Conservation (phyloP, 2,113 vertebrate genomes). For the Otus sunia region DNA sequence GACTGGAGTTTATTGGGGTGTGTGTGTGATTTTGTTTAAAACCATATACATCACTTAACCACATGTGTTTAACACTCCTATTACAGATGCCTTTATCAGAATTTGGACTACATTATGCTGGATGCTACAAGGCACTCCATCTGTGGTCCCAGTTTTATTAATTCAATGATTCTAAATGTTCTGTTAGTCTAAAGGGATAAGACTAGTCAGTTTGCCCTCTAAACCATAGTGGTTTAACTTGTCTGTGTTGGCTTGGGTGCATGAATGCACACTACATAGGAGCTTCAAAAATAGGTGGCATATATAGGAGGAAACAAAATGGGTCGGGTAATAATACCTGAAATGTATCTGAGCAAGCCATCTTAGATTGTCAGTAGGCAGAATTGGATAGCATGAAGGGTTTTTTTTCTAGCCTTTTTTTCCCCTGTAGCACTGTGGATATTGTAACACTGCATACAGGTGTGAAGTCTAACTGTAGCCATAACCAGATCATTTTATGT, state of each 20-base stretch:
- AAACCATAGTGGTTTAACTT: neutral
- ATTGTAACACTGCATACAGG: neutral
- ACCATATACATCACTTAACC: neutral
- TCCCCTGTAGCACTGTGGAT: neutral
- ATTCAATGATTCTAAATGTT: neutral
- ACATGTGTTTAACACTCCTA: neutral
- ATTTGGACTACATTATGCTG: neutral
- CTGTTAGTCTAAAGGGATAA: neutral
- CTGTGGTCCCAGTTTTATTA: neutral
- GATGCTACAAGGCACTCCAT: neutral
- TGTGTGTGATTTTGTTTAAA: neutral
- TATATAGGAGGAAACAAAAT: neutral
- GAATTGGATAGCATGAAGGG: neutral
- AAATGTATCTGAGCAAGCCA: neutral
- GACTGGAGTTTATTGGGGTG: neutral
- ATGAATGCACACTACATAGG: accelerated
- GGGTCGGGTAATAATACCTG: neutral
- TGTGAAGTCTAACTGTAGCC: neutral
- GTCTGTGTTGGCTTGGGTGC: neutral
- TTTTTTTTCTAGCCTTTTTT: neutral
- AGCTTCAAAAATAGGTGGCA: neutral
- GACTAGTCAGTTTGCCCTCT: neutral
- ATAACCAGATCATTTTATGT: neutral
- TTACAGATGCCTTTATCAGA: neutral
- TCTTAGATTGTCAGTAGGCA: neutral